Conservation (phyloP, 2,888 invertebrate genomes). For the Pseudococcus longispinus region DNA sequence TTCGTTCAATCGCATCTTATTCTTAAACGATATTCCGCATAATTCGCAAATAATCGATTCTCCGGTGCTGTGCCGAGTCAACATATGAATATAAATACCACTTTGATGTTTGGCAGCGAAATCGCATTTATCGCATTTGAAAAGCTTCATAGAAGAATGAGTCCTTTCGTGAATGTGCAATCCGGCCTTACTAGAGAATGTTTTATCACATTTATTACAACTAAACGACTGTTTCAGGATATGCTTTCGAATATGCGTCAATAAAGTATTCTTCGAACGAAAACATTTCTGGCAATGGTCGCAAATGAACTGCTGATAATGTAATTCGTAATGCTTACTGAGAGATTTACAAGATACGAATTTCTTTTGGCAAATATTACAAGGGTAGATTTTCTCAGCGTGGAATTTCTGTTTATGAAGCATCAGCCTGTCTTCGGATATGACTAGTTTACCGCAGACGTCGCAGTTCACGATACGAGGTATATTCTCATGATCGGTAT, state of each 20-base stretch:
- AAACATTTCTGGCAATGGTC: conserved; percentile 21
- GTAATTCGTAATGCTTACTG: background rate
- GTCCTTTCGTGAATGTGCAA: conserved; percentile 14
- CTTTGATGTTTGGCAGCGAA: conserved; percentile 21
- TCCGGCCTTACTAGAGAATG: background rate
- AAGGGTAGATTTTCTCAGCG: background rate
- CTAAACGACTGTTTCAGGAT: background rate
- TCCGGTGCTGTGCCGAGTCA: background rate
- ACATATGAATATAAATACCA: conserved; percentile 21
- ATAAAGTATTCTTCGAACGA: background rate
- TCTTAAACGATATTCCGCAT: conserved; percentile 9
- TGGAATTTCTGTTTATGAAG: conserved; percentile 39
- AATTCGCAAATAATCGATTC: conserved; percentile 20
- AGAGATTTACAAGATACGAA: conserved; percentile 2
- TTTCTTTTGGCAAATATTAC: conserved; percentile 20
- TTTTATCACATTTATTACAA: conserved; percentile 17
- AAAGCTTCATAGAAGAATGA: background rate
- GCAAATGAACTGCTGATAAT: conserved; percentile 15
- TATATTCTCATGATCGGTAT: conserved; percentile 6
- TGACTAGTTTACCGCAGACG: conserved; percentile 19
- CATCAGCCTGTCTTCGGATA: background rate
- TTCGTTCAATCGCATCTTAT: conserved; percentile 29
- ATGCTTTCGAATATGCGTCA: conserved; percentile 2
- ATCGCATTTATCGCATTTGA: conserved; percentile 26
- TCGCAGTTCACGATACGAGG: background rate